Conservation (phyloP, 2,113 vertebrate genomes). For the Neomonachus schauinslandi region DNA sequence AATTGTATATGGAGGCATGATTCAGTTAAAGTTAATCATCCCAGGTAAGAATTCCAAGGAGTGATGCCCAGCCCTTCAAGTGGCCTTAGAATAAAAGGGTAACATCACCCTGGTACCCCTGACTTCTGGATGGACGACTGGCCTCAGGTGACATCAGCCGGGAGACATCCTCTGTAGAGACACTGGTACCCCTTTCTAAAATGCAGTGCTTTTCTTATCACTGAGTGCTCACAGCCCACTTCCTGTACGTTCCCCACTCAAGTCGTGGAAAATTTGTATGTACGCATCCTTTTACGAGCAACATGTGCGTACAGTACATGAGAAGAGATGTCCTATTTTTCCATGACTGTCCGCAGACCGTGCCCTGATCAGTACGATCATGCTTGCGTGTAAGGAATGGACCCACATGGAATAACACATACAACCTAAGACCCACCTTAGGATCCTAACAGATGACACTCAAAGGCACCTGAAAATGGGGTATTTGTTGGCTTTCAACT, state of each 20-base stretch:
- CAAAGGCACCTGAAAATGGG: neutral
- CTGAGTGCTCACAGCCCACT: neutral
- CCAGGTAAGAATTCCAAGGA: neutral
- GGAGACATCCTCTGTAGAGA: too few species aligned
- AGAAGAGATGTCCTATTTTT: neutral
- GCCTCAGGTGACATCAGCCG: fast-evolving
- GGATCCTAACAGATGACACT: too few species aligned
- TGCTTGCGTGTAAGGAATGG: too few species aligned
- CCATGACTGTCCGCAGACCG: neutral
- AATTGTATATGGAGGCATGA: too few species aligned
- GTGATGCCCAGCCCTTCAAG: fast-evolving
- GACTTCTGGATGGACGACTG: too few species aligned
- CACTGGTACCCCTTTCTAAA: neutral
- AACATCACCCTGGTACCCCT: too few species aligned
- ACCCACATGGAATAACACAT: fast-evolving
- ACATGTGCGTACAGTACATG: fast-evolving
- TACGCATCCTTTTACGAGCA: neutral
- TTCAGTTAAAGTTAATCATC: neutral
- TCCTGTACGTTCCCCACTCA: neutral
- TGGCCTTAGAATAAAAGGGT: neutral
- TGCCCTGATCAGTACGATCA: too few species aligned
- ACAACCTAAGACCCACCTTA: fast-evolving
- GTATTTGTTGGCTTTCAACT: neutral
- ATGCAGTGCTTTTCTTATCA: neutral
- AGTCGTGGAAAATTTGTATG: neutral